Evolutionary conservation across 92 coral and sea anemone species (phyloP), one percentile per base, ranked within the genome.

Genomic region (Siderastrea radians): DNA sequence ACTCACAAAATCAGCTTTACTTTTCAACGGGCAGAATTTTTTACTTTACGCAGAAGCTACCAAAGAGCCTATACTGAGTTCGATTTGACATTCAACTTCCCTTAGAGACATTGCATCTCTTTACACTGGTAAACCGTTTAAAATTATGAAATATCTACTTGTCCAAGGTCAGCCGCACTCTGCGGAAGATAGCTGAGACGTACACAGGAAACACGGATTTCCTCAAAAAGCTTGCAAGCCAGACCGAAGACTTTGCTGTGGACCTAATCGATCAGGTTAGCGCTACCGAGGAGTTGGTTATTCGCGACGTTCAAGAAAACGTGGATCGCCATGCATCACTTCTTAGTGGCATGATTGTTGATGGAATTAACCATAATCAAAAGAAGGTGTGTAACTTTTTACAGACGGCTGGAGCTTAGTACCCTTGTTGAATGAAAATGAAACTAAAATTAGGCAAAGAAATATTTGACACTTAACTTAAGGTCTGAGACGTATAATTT

Each of bases 221-320:
- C 16, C 79, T 83, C 5, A 83, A 54, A 49, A 79, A 86, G 57
- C 84, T 86, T 47, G 90, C 84, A 26, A 85, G 68, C 19, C 52
- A 78, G 78, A 78, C 81, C 7, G 90, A 86, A 61, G 71, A 78
- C 19, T 86, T 86, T 47, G 90, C 90, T n/a, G 84, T 77, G 17
- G 59, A 77, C 47, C 58, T 86, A 15, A 86, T 86, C 2, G 90
- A 78, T 78, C 85, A 78, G 48, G 83, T 78, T 17, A 71, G 46
- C 26, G 70, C 49, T 14, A 49, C n/a, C 16, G 69, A 79, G 65
- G 59, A 78, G 63, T n/a, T 86, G 71, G 90, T 61, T 16, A 66
- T 67, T 0, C 7, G 11, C n/a, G 85, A 86, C 44, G 7, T 5
- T 7, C 51, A 76, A 6, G 78, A 54, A 9, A 57, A 71, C 0